A percentile compares a stretch with the other conserved stretches of the same genome.
Evolutionary conservation across 1,140 invertebrate species (phyloP).

Genomic region (Archegozetes longisetosus): DNA sequence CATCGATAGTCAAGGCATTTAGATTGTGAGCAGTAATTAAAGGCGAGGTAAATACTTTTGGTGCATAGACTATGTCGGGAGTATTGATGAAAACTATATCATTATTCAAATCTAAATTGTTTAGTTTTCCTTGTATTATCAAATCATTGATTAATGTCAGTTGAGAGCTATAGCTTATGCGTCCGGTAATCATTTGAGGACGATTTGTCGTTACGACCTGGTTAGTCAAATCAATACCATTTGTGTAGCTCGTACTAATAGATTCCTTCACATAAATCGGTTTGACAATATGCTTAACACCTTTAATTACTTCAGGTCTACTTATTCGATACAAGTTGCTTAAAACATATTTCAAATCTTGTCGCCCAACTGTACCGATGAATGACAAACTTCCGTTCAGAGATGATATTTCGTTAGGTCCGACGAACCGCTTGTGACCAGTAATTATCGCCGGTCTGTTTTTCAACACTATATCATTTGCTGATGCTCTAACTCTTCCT

Average conservation of each 20-base stretch:
- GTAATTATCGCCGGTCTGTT: background rate
- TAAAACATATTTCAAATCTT: background rate
- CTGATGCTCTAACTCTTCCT: background rate
- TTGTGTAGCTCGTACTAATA: background rate
- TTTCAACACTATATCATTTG: background rate
- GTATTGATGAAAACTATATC: background rate
- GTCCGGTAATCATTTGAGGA: constrained; percentile 1
- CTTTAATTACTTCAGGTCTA: background rate
- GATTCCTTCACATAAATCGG: constrained; percentile 1
- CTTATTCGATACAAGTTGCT: background rate
- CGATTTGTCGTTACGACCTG: constrained; percentile 12
- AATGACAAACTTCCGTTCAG: constrained; percentile 4
- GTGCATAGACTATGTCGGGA: background rate
- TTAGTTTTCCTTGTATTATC: background rate
- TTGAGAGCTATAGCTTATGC: background rate
- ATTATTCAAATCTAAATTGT: background rate
- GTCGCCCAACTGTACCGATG: background rate
- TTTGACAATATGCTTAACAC: background rate
- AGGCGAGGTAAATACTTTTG: background rate
- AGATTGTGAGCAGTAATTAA: background rate
- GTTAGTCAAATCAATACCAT: constrained; percentile 6
- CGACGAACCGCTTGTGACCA: background rate
- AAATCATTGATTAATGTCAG: background rate
- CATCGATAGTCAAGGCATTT: constrained; percentile 4
- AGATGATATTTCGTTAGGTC: background rate